Evolutionary conservation across 2,888 invertebrate species (phyloP).

Genomic region (Synanthedon formicaeformis): DNA sequence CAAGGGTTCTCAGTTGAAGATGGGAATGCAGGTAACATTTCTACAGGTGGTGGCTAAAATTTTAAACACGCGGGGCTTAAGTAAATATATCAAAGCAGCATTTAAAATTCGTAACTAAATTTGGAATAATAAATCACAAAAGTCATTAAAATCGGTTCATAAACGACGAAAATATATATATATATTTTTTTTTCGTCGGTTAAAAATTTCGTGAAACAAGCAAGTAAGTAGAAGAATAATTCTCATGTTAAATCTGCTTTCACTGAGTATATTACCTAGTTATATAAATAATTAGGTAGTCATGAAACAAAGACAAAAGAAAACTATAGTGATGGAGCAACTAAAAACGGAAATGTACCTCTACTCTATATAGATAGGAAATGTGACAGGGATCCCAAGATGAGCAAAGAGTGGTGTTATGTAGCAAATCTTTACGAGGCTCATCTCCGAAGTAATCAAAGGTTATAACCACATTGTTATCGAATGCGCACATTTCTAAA

Average conservation of each 20-base stretch:
- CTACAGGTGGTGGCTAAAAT: slow-evolving; percentile 47
- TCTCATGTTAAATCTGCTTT: background rate
- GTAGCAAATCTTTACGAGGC: slow-evolving; percentile 58
- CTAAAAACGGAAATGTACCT: slow-evolving; percentile 25
- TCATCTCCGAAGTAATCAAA: slow-evolving; percentile 63
- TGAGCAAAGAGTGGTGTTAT: slow-evolving; percentile 52
- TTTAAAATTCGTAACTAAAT: background rate
- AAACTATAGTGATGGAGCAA: too few relatives aligned
- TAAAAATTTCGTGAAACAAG: too few relatives aligned
- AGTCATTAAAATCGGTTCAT: too few relatives aligned
- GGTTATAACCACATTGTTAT: slow-evolving; percentile 55
- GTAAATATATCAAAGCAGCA: background rate
- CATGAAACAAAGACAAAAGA: too few relatives aligned
- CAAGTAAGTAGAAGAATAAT: too few relatives aligned
- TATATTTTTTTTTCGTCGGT: too few relatives aligned
- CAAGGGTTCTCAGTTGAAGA: slow-evolving; percentile 50
- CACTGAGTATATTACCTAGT: background rate
- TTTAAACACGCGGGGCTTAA: background rate
- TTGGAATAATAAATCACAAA: too few relatives aligned
- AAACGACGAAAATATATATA: too few relatives aligned
- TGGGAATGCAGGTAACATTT: slow-evolving; percentile 47
- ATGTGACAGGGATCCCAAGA: slow-evolving; percentile 60
- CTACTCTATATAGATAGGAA: slow-evolving; percentile 55
- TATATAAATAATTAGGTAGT: too few relatives aligned
- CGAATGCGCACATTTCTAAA: slow-evolving; percentile 48